phyloP scores from a whole-genome alignment of 2,888 invertebrate genomes.

The Flabesymbios commensalis region DNA sequence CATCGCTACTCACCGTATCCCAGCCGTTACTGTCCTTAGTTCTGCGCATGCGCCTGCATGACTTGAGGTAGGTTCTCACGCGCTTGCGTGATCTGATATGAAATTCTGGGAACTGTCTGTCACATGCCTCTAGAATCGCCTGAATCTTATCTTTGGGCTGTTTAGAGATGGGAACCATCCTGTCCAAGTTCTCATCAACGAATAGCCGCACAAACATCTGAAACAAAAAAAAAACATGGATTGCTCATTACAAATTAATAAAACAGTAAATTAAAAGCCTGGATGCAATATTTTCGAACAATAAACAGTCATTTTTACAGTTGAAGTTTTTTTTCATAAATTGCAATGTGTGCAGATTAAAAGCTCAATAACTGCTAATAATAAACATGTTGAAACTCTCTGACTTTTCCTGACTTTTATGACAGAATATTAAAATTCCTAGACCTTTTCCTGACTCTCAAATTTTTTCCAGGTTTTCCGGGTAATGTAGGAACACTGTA shows the following conservation, averaged over 20 bases:
- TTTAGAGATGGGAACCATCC: conserved; percentile 95
- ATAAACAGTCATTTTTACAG: background rate
- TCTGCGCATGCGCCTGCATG: conserved; percentile 90
- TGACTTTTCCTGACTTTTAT: too few species aligned
- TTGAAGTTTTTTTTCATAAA: background rate
- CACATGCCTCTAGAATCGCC: conserved; percentile 95
- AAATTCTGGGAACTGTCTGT: conserved; percentile 94
- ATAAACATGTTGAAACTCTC: too few species aligned
- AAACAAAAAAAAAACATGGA: conserved; percentile 9
- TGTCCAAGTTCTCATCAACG: conserved; percentile 94
- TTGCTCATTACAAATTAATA: too few species aligned
- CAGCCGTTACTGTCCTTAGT: conserved; percentile 80
- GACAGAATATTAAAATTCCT: too few species aligned
- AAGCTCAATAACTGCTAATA: background rate
- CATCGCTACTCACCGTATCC: conserved; percentile 75
- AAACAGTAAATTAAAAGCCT: background rate
- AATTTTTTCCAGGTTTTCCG: too few species aligned
- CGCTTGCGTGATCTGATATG: conserved; percentile 92
- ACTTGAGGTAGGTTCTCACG: conserved; percentile 92
- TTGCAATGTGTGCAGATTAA: background rate
- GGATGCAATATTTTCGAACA: background rate
- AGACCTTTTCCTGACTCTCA: too few species aligned
- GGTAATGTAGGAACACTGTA: too few species aligned
- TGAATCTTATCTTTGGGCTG: conserved; percentile 98
- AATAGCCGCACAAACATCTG: conserved; percentile 97